A percentile compares a stretch with the other conserved stretches of the same genome.
Evolutionary conservation across 1,140 invertebrate species (phyloP).

Genomic region (Calephelis nemesis): DNA sequence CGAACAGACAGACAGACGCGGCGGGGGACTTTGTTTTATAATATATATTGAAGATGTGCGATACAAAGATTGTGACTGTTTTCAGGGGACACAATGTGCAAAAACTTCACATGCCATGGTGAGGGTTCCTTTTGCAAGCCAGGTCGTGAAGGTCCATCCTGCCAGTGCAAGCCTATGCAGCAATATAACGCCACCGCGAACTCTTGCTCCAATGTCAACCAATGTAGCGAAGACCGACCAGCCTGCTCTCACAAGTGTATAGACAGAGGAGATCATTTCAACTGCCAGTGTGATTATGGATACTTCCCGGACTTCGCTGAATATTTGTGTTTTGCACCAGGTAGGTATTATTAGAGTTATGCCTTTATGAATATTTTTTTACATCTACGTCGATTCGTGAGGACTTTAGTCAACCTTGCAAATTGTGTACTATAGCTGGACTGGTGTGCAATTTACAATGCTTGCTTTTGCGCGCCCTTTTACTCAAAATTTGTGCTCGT

Average conservation of each 20-base stretch:
- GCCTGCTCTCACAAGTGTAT: conserved; percentile 91
- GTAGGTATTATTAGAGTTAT: conserved; percentile 40
- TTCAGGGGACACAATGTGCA: conserved; percentile 61
- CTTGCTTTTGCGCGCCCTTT: too few species aligned
- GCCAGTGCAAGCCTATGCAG: conserved; percentile 80
- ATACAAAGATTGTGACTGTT: neutral
- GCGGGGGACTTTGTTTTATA: too few species aligned
- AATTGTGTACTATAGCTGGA: too few species aligned
- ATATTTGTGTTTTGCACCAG: conserved; percentile 84
- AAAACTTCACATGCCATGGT: conserved; percentile 58
- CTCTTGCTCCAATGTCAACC: conserved; percentile 66
- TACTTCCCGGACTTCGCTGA: conserved; percentile 85
- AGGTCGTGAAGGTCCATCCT: conserved; percentile 57
- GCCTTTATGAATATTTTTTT: too few species aligned
- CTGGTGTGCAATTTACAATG: too few species aligned
- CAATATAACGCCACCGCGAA: conserved; percentile 51
- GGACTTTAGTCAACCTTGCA: too few species aligned
- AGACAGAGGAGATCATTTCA: conserved; percentile 88
- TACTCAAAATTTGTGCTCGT: too few species aligned
- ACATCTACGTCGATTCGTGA: too few species aligned
- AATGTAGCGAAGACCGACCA: conserved; percentile 47
- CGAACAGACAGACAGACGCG: too few species aligned
- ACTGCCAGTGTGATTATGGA: conserved; percentile 88
- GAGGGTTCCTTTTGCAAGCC: conserved; percentile 63
- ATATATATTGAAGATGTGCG: too few species aligned